phyloP scores from a whole-genome alignment of 2,113 vertebrate species.

The Myiozetetes cayanensis region DNA sequence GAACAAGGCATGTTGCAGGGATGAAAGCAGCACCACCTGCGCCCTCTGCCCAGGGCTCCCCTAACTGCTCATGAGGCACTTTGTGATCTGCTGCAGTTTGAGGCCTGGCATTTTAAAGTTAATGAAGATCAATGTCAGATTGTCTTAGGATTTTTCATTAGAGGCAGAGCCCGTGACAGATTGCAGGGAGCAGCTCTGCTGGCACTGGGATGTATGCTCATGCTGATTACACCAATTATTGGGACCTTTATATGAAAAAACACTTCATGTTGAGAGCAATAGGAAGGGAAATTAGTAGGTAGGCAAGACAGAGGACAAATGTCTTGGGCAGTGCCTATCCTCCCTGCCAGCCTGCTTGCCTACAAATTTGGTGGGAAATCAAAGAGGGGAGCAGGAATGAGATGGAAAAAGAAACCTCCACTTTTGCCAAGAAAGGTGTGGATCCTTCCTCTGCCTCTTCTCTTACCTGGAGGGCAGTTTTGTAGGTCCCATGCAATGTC shows the following conservation, averaged over 20 bases:
- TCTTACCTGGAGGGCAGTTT: neutral
- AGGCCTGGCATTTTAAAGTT: neutral
- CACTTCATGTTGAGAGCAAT: neutral
- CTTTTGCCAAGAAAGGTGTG: neutral
- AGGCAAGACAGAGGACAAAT: neutral
- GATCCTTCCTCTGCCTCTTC: neutral
- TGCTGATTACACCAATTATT: neutral
- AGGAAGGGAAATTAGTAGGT: neutral
- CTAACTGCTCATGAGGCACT: neutral
- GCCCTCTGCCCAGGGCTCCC: neutral
- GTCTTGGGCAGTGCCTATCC: fast-evolving
- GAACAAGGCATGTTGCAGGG: neutral
- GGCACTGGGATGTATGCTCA: neutral
- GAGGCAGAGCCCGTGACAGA: neutral
- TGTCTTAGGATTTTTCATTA: neutral
- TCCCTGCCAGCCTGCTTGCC: neutral
- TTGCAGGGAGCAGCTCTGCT: neutral
- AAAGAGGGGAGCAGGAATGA: neutral
- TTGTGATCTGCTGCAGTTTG: neutral
- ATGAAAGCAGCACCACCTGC: neutral
- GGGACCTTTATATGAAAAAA: neutral
- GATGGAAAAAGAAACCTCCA: neutral
- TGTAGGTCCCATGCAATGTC: no score
- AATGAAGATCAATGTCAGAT: neutral
- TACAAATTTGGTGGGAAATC: neutral